phyloP scores from a whole-genome alignment of 2,797 vertebrate genomes.

The Parauchenoglanis ngamensis region DNA sequence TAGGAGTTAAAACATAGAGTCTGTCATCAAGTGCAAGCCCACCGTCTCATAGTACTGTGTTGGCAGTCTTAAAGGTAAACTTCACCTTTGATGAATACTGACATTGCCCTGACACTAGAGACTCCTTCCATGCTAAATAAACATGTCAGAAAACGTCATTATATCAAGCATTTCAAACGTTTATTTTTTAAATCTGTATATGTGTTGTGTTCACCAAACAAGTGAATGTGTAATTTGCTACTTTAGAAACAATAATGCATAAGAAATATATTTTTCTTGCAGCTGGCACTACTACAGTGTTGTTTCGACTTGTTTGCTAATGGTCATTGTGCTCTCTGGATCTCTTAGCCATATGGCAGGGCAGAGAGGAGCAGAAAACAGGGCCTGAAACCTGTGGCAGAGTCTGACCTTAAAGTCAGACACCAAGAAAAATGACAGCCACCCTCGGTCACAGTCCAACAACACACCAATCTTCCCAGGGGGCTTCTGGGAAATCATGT shows the following conservation, averaged over 20 bases:
- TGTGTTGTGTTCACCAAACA: not conserved
- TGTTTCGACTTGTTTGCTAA: not conserved
- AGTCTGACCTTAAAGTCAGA: slow-evolving; percentile 33
- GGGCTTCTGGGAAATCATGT: slow-evolving; percentile 26
- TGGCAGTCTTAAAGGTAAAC: not conserved
- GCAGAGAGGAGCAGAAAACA: slow-evolving; percentile 33
- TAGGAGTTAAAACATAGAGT: too few relatives aligned
- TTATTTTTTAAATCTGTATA: not conserved
- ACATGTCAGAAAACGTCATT: not conserved
- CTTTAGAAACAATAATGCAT: not conserved
- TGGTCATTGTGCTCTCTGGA: slow-evolving; percentile 28
- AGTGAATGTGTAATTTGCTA: not conserved
- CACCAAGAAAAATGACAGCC: slow-evolving; percentile 42
- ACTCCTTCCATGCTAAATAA: not conserved
- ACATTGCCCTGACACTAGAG: not conserved
- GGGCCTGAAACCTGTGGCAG: slow-evolving; percentile 34
- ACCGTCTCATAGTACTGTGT: too few relatives aligned
- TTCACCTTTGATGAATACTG: not conserved
- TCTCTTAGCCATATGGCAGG: slow-evolving; percentile 43
- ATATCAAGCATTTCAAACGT: too few relatives aligned
- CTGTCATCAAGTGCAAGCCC: too few relatives aligned
- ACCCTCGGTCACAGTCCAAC: slow-evolving; percentile 36
- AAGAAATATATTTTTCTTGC: not conserved
- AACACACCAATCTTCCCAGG: slow-evolving; percentile 42
- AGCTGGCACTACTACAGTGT: not conserved